Evolutionary conservation across 2,113 vertebrate species (phyloP), one percentile per base, ranked within the genome.

Genomic region (Lagopus muta): DNA sequence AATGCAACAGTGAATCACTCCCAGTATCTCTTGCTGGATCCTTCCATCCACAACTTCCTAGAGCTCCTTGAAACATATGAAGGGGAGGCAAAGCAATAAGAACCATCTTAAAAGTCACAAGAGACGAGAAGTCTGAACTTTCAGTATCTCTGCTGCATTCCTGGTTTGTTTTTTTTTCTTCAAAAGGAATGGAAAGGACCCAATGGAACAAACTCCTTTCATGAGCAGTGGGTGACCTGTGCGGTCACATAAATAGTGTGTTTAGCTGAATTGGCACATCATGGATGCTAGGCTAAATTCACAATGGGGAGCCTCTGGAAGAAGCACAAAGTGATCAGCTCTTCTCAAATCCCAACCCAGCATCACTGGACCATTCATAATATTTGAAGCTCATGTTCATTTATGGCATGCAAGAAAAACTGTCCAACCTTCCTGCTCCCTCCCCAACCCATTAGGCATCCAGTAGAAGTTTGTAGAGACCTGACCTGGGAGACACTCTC

Each of bases 401-500:
- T 65, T 25, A 11, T 43, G 45, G 50, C 61, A 64, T 1, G 0
- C 42, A 27, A 6, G 50, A 65, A 47, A 83, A 75, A 57, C 15
- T 13, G 17, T 9, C n/a, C 11, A 4, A 40, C 7, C 10, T 45
- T 8, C 10, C 16, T 2, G 0, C 19, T 55, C 2, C 27, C 8
- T 42, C n/a, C 50, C 10, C 16, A 79, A 2, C 6, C 61, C 34
- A 61, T 7, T 25, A 47, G 60, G 42, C 55, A 86, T 73, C 28
- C 34, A 60, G 34, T 32, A 50, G 38, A 73, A 62, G 28, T 62
- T 36, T 62, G 22, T 50, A 77, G 34, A 64, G 24, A 43, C 17
- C 18, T 45, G 38, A 62, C 25, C 28, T 54, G 47, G 28, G 15
- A 34, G 1, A 8, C 25, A 9, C 16, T n/a, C 1, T 13, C 40